phyloP scores from a whole-genome alignment of 37 sponge, comb jelly and placozoan species.

The Ianthella basta region DNA sequence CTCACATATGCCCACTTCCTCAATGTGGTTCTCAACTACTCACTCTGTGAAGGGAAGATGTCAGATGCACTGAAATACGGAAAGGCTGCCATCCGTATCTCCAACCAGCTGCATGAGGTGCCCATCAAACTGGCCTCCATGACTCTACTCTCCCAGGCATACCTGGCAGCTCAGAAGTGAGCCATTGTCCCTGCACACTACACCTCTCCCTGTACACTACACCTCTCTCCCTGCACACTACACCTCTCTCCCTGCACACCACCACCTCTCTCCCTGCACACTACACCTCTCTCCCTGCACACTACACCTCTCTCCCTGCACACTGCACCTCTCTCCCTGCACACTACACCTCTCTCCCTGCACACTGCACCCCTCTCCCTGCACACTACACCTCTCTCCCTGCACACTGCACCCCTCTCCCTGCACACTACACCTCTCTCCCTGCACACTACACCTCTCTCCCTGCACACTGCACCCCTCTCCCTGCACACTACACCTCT shows the following conservation, averaged over 20 bases:
- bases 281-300: not conserved
- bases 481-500: not conserved
- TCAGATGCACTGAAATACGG: conserved; percentile 48
- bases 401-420: not conserved
- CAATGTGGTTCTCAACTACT: conserved; percentile 53
- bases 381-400: not conserved
- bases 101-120: conserved; percentile 43
- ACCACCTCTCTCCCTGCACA: no score
- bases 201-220: not conserved
- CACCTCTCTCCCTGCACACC: not conserved
- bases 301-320: not conserved
- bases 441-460: not conserved
- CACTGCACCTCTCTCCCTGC: not conserved
- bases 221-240: not conserved
- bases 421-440: not conserved
- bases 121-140: conserved; percentile 51
- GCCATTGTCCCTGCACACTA: not conserved
- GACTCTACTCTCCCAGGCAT: conserved; percentile 51
- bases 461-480: not conserved
- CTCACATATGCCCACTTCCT: conserved; percentile 57
- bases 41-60: conserved; percentile 58
- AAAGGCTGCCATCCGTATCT: conserved; percentile 34
- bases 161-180: conserved; percentile 23
- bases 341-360: not conserved
- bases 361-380: not conserved